Conservation (phyloP, 1,140 invertebrate species). For the Muscidifurax raptorellus region DNA sequence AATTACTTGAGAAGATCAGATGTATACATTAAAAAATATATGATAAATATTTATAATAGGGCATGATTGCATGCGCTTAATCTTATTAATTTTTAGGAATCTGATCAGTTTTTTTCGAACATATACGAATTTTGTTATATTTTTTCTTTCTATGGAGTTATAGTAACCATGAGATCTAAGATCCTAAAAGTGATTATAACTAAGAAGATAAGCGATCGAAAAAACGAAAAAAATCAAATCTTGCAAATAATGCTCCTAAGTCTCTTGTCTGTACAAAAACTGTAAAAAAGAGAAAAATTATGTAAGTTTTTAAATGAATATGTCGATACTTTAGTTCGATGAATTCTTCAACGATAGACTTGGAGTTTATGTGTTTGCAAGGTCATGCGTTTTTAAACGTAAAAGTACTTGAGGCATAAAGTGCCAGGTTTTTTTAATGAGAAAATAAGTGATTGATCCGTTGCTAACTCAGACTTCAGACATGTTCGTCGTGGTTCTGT, state of each 20-base stretch:
- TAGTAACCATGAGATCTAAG: slow-evolving; percentile 47
- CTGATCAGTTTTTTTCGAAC: slow-evolving; percentile 34
- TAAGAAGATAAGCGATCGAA: slow-evolving; percentile 2
- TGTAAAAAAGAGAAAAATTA: slow-evolving; percentile 38
- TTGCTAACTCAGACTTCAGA: slow-evolving; percentile 47
- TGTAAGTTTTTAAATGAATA: slow-evolving; percentile 47
- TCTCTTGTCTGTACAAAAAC: slow-evolving; percentile 44
- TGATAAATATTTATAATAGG: slow-evolving; percentile 25
- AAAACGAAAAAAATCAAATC: slow-evolving; percentile 32
- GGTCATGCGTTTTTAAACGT: slow-evolving; percentile 19
- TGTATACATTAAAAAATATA: slow-evolving; percentile 42
- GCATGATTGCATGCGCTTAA: slow-evolving; percentile 26
- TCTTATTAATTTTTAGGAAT: slow-evolving; percentile 9
- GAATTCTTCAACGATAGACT: slow-evolving; percentile 31
- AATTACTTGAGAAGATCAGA: slow-evolving; percentile 33
- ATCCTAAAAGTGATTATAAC: slow-evolving; percentile 34
- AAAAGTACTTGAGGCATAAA: slow-evolving; percentile 29
- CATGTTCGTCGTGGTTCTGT: slow-evolving; percentile 37
- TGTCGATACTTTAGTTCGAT: slow-evolving; percentile 50
- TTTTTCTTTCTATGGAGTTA: slow-evolving; percentile 35
- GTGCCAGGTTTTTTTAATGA: slow-evolving; percentile 25
- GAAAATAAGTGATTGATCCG: slow-evolving; percentile 8
- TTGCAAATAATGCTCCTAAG: slow-evolving; percentile 32
- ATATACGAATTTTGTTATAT: slow-evolving; percentile 36
- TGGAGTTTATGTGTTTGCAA: slow-evolving; percentile 32